Base-by-base conservation (phyloP, 2,888 invertebrate species). In the Rhagophthalmus giganteus region DNA sequence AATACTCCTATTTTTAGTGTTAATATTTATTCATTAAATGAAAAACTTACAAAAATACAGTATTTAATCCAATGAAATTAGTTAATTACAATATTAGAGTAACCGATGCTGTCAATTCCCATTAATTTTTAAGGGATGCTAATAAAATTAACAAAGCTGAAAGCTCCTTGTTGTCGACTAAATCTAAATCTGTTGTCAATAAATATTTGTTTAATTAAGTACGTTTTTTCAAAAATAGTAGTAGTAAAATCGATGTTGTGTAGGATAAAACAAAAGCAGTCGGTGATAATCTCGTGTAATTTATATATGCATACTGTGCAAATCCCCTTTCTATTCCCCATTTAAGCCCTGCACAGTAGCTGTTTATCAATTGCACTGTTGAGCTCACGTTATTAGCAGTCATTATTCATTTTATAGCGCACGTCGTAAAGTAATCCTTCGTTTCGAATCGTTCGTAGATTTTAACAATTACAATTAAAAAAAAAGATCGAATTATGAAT, bases 311-410 rank as follows among this genome's bases (percentile, higher is more conserved):
- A 40, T 13, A n/a, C 27, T 20, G 44, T 44, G 38, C 32, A 50
- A 50, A 50, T 42, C 50, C 44, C 33, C 15, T 32, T 48, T 35
- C 10, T 38, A 27, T 28, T 24, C 49, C 41, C 32, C 9, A 25
- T 14, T 37, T 38, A 50, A 44, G 39, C 47, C 39, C 16, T 5
- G 31, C 12, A 38, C 26, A 31, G 45, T 44, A 45, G 51, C 51
- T 39, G 34, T 45, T 51, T 51, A 51, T 51, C 51, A 51, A 51
- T 51, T 45, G 45, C 16, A 15, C 13, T 39, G 51, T 45, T 39
- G 45, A 45, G 39, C 39, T 51, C 24, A 33, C 45, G 40, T 51
- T 51, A 51, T 51, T 51, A 51, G 51, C 40, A 40, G 10, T 44
- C 51, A 51, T 51, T 45, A 51, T 28, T 51, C 51, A 51, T 51